Percentiles rank a stretch among this genome's conserved stretches.
Conservation (phyloP, 2,888 invertebrate genomes). For the Xestia xanthographa region DNA sequence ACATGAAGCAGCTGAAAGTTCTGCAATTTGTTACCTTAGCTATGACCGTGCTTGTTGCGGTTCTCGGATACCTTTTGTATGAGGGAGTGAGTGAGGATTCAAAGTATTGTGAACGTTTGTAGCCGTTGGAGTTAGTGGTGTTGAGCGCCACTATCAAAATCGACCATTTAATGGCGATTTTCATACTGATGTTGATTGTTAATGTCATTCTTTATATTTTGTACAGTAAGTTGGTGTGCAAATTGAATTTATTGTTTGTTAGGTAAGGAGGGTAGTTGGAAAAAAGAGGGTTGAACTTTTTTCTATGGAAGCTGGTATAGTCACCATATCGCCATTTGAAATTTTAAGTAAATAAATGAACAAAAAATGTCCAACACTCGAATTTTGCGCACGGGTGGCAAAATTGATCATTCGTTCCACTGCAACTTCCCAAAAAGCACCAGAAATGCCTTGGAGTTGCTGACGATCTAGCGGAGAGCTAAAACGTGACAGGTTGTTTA, state of each 20-base stretch:
- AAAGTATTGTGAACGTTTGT: conserved; percentile 82
- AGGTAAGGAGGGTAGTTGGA: conserved; percentile 21
- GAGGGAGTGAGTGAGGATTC: conserved; percentile 75
- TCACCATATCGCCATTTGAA: not conserved
- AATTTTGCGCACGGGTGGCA: not conserved
- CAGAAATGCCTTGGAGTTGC: not conserved
- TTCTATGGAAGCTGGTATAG: not conserved
- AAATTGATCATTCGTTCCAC: not conserved
- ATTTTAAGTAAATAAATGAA: not conserved
- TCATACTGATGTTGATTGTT: conserved; percentile 67
- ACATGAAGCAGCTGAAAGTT: conserved; percentile 79
- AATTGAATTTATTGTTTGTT: conserved; percentile 68
- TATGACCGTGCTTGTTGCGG: conserved; percentile 76
- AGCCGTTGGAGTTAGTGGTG: conserved; percentile 82
- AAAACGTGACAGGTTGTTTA: not conserved
- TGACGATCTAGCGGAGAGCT: not conserved
- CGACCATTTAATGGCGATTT: conserved; percentile 64
- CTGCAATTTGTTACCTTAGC: conserved; percentile 81
- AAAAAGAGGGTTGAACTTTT: not conserved
- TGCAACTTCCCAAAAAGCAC: not conserved
- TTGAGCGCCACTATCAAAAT: conserved; percentile 76
- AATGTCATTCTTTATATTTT: conserved; percentile 74
- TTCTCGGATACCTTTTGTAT: conserved; percentile 81
- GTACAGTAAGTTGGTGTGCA: conserved; percentile 71
- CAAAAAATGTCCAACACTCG: not conserved